These are phyloP conservation scores for Aporophyla lueneburgensis DNA, from an alignment of 2,888 invertebrate genomes.

Conservation along the genomic window DNA sequence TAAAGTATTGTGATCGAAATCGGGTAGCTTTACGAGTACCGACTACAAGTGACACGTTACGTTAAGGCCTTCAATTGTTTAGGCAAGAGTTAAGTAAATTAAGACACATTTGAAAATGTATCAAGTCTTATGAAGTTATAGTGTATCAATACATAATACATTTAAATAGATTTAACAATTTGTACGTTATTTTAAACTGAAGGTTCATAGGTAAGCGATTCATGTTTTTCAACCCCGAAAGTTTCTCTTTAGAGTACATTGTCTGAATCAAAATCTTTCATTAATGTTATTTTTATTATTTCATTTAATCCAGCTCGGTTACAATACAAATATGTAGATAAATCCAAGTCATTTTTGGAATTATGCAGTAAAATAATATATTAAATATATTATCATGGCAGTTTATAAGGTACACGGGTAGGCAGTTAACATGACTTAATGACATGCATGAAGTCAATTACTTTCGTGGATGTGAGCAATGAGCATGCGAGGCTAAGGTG, in stretches of 20 bases:
- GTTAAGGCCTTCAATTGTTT: conserved; percentile 81
- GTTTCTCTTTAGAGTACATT: conserved; percentile 72
- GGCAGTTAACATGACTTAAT: background rate
- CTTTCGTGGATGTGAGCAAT: conserved; percentile 23
- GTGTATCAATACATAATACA: conserved; percentile 74
- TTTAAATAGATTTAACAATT: conserved; percentile 79
- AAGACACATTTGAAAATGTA: conserved; percentile 80
- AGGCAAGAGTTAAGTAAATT: conserved; percentile 80
- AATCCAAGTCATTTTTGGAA: conserved; percentile 55
- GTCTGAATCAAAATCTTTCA: conserved; percentile 46
- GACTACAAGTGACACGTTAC: conserved; percentile 66
- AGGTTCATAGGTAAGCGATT: conserved; percentile 66
- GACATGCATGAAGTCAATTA: conserved; percentile 40
- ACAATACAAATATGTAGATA: conserved; percentile 64
- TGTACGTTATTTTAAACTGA: conserved; percentile 77
- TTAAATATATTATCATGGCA: conserved; percentile 42
- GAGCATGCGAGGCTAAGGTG: background rate
- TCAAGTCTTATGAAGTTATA: conserved; percentile 84
- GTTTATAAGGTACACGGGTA: conserved; percentile 36
- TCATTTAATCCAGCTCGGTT: conserved; percentile 45
- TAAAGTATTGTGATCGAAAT: conserved; percentile 49
- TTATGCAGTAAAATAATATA: conserved; percentile 34
- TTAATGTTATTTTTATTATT: conserved; percentile 53
- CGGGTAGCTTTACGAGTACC: conserved; percentile 60
- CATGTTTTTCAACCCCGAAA: conserved; percentile 76